These are phyloP conservation scores for Eristalis tenax DNA, from an alignment of 2,888 invertebrate genomes.

Conservation along the genomic window DNA sequence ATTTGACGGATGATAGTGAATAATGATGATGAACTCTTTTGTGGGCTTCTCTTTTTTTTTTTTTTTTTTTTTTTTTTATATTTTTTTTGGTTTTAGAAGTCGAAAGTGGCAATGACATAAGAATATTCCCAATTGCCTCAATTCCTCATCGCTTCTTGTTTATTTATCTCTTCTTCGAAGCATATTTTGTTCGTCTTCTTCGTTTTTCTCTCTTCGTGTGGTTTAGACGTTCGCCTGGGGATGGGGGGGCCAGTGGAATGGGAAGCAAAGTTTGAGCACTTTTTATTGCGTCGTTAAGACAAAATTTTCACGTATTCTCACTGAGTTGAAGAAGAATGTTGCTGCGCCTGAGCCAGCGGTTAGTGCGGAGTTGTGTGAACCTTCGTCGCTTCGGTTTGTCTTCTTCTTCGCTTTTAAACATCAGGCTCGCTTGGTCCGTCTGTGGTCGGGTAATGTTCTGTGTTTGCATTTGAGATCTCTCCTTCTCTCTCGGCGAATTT, in stretches of 20 bases:
- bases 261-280: background rate
- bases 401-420: background rate
- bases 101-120: background rate
- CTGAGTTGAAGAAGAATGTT: too few relatives aligned
- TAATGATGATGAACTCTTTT: background rate
- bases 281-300: background rate
- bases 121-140: background rate
- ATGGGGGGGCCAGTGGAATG: background rate
- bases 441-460: background rate
- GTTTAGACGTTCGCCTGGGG: background rate
- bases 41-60: background rate
- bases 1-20: background rate
- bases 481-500: too few relatives aligned
- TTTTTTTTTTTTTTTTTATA: too few relatives aligned
- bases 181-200: background rate
- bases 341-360: too few relatives aligned
- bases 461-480: too few relatives aligned
- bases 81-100: background rate
- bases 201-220: background rate
- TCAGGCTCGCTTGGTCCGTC: background rate
- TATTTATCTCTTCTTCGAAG: background rate
- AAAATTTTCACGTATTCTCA: background rate
- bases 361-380: background rate
- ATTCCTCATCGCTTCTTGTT: background rate
- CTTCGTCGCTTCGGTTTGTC: background rate